Evolutionary conservation across 1,140 invertebrate genomes (phyloP), one percentile per base, ranked within the genome.

Genomic region (Platorchestia sp.): DNA sequence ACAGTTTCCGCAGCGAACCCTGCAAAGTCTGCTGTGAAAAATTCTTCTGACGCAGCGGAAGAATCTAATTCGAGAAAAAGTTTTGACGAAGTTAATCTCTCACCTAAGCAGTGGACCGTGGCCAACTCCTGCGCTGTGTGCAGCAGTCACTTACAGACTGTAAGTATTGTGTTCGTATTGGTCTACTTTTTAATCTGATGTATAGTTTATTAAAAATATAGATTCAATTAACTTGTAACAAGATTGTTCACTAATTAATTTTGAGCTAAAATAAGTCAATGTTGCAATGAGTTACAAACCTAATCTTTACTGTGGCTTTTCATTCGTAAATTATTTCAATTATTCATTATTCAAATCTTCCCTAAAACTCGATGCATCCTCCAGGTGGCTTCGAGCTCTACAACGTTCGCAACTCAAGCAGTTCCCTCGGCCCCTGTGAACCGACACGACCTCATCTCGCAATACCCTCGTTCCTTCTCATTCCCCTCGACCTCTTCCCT

Each of bases 71-170:
- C 36, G 27, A 75, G 59, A 75, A 75, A 14, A 36, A 75, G 27
- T 75, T 75, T 75, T 75, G 59, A 75, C 59, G 59, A 75, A 75
- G 59, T 75, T 75, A 36, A 75, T 75, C 59, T 90, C 41, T 90
- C 87, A 14, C 10, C 5, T 27, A 90, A 90, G 42, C 87, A 10
- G 87, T 90, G 87, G 87, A 43, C 10, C 27, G 41, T 45, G 41
- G 22, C 87, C 10, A 22, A 90, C 44, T 90, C 87, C 41, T 90
- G 87, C 41, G 44, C 87, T 90, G 87, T 90, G 87, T 90, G 87
- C 44, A 90, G 87, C 41, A 90, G 87, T 42, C 87, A 90, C 44
- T 3, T 90, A 16, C 87, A 43, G 36, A 90, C 87, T 42, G 87
- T 90, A 90, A 90, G 87, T 90, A 43, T 1, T 45, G 3, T 42